Evolutionary conservation across 2,888 invertebrate species (phyloP), one percentile per base, ranked within the genome.

Genomic region (Pollenia amentaria): DNA sequence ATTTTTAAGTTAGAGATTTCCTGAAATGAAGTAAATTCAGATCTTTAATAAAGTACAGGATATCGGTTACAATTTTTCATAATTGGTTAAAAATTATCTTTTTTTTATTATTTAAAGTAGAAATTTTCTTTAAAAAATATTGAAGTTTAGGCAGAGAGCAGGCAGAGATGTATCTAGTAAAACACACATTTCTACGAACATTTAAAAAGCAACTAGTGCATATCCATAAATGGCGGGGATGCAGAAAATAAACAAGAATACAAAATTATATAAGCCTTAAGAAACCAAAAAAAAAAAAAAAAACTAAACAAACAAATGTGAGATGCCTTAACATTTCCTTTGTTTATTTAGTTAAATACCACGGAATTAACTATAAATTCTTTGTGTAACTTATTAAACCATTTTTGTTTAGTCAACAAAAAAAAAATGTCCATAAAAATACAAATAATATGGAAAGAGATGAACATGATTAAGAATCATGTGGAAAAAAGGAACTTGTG

Each of bases 161-260:
- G 67, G 48, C 14, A 11, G 48, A 18, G 51, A 42, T 79, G 79
- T 69, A 40, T 8, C 21, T 42, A 7, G 40, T 6, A 48, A 14
- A 14, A 10, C 42, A 70, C 40, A 67, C 40, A 75, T 18, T 48
- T 78, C 76, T 78, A 53, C 51, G 38, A 70, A 62, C 9, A 46
- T 38, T 75, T 69, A 40, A 51, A 11, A 51, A 73, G 48, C 85
- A 82, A 82, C 78, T 69, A 78, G 82, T 79, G 64, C 82, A 64
- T 69, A 70, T 70, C 85, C 85, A 82, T 75, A 83, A 75, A 79
- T 57, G 82, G 82, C 67, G 18, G 48, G 69, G 10, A 69, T 78
- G 75, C 64, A 62, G 40, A 64, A 46, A 48, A 64, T 14, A 29
- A 18, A 55, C 4, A 55, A 65, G 21, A 40, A 64, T 12, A 48